Conservation (phyloP, 2,113 vertebrate species). For the Monarcha castaneiventris region DNA sequence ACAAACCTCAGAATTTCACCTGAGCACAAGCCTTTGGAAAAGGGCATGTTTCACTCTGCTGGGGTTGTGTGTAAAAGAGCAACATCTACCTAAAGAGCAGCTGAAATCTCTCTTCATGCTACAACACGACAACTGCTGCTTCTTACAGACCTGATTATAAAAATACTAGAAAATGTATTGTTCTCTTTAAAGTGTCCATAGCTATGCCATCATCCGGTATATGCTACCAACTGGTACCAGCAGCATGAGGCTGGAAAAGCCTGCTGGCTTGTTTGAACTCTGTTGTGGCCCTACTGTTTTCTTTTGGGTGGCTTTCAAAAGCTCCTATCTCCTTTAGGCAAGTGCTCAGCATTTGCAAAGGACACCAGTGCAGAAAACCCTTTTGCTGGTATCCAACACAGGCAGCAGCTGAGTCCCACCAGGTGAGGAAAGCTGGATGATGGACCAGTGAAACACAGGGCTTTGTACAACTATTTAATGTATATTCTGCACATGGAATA, state of each 20-base stretch:
- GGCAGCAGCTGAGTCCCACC: background rate
- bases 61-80: background rate
- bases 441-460: background rate
- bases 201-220: background rate
- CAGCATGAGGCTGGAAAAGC: background rate
- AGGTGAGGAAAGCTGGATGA: background rate
- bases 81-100: background rate
- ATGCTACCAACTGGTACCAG: background rate
- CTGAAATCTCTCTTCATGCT: background rate
- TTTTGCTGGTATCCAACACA: background rate
- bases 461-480: background rate
- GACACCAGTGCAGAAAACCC: background rate
- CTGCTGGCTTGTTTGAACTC: background rate
- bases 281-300: background rate
- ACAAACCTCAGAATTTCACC: background rate
- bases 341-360: background rate
- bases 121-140: background rate
- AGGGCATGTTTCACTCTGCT: background rate
- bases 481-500: background rate
- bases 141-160: background rate
- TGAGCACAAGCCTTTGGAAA: background rate
- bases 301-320: background rate
- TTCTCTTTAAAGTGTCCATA: background rate
- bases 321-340: background rate
- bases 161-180: background rate